phyloP scores from a whole-genome alignment of 2,888 invertebrate genomes.

The Notodonta ziczac region DNA sequence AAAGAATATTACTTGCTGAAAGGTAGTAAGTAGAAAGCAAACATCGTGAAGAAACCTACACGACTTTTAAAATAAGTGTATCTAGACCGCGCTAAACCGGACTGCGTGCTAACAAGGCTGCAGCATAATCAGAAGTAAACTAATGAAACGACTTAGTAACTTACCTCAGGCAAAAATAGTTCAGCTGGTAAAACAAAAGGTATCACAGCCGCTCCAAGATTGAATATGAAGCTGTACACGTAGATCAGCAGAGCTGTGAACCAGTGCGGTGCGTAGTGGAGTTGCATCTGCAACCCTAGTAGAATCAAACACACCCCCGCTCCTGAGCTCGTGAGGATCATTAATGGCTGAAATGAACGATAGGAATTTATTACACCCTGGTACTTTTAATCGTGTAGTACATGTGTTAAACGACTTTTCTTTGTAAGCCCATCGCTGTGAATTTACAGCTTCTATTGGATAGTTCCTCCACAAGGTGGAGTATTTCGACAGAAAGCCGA shows the following conservation, averaged over 20 bases:
- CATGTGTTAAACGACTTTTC: neutral
- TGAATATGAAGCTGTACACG: slow-evolving; percentile 66
- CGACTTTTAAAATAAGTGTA: too few relatives aligned
- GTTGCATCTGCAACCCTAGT: slow-evolving; percentile 59
- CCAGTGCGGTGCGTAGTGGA: slow-evolving; percentile 64
- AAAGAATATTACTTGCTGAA: too few relatives aligned
- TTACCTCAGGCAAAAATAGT: slow-evolving; percentile 75
- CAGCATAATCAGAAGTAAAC: neutral
- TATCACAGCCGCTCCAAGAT: slow-evolving; percentile 72
- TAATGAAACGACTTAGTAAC: neutral
- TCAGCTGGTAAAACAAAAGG: slow-evolving; percentile 76
- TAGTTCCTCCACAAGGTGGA: too few relatives aligned
- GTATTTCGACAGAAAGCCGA: too few relatives aligned
- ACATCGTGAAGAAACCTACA: too few relatives aligned
- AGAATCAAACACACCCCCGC: slow-evolving; percentile 57
- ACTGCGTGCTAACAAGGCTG: neutral
- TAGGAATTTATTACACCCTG: neutral
- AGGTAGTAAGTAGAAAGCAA: too few relatives aligned
- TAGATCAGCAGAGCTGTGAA: slow-evolving; percentile 63
- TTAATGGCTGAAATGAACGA: slow-evolving; percentile 48
- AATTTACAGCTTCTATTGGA: too few relatives aligned
- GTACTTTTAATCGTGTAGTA: neutral
- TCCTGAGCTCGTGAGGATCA: slow-evolving; percentile 50
- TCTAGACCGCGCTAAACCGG: too few relatives aligned
- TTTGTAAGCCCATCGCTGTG: too few relatives aligned